A percentile compares a stretch with the other conserved stretches of the same genome.
Evolutionary conservation across 1,140 invertebrate genomes (phyloP).

Genomic region (Trichonephila inaurata): DNA sequence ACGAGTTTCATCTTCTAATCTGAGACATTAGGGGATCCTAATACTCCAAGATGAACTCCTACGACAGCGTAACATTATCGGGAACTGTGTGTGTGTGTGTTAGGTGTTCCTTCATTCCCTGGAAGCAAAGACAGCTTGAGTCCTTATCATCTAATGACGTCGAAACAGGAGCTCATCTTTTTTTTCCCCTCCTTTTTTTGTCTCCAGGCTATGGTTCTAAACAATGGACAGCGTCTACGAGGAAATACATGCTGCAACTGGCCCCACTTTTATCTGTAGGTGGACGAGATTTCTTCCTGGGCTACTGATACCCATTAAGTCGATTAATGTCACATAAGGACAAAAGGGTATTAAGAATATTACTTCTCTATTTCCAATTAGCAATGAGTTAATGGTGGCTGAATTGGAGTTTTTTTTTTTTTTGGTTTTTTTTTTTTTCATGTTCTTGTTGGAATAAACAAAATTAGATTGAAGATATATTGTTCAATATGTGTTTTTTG

Average conservation of each 20-base stretch:
- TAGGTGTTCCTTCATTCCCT: background rate
- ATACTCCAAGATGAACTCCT: background rate
- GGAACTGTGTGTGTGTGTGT: too few relatives aligned
- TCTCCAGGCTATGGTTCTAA: background rate
- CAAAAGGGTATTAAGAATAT: background rate
- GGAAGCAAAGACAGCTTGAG: background rate
- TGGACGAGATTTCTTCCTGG: background rate
- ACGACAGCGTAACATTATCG: background rate
- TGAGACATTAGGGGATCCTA: background rate
- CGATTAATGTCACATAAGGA: conserved; percentile 19
- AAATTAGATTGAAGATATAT: too few relatives aligned
- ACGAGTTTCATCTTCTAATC: background rate
- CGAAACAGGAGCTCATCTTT: background rate
- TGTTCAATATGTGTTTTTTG: too few relatives aligned
- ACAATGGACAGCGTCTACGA: background rate
- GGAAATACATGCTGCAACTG: background rate
- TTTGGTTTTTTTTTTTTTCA: too few relatives aligned
- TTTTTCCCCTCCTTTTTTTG: background rate
- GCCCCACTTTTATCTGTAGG: background rate
- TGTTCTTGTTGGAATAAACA: too few relatives aligned
- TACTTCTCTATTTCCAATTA: background rate
- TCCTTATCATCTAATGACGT: conserved; percentile 20
- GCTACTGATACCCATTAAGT: background rate
- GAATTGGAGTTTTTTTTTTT: background rate
- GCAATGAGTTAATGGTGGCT: background rate